phyloP scores from a whole-genome alignment of 2,113 vertebrate genomes.

The Budorcas taxicolor region DNA sequence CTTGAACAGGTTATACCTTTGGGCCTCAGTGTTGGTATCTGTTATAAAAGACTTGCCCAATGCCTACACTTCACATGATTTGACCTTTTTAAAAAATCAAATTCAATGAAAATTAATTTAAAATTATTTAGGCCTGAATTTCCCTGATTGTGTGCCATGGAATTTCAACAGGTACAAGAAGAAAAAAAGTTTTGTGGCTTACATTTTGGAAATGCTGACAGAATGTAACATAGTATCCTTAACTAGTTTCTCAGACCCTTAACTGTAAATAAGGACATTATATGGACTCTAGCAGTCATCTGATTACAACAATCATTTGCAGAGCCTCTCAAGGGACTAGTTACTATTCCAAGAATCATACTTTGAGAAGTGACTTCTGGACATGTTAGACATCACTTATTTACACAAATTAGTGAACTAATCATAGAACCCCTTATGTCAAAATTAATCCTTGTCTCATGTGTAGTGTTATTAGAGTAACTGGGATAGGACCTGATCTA shows the following conservation, averaged over 20 bases:
- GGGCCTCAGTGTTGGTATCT: background rate
- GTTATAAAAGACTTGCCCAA: background rate
- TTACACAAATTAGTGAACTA: background rate
- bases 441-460: background rate
- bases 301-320: background rate
- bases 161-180: background rate
- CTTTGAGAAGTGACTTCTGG: background rate
- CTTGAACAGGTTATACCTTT: background rate
- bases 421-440: background rate
- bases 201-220: background rate
- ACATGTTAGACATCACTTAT: background rate
- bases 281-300: background rate
- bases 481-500: background rate
- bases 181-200: background rate
- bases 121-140: conserved; percentile 14
- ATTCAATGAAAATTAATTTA: background rate
- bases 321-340: background rate
- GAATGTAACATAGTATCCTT: background rate
- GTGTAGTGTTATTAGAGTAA: background rate
- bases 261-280: background rate
- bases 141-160: background rate
- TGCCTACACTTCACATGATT: background rate
- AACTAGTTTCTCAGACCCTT: background rate
- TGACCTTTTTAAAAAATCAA: background rate
- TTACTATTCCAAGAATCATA: background rate